Evolutionary conservation across 2,888 invertebrate species (phyloP).

Genomic region (Ectemnius continuus): DNA sequence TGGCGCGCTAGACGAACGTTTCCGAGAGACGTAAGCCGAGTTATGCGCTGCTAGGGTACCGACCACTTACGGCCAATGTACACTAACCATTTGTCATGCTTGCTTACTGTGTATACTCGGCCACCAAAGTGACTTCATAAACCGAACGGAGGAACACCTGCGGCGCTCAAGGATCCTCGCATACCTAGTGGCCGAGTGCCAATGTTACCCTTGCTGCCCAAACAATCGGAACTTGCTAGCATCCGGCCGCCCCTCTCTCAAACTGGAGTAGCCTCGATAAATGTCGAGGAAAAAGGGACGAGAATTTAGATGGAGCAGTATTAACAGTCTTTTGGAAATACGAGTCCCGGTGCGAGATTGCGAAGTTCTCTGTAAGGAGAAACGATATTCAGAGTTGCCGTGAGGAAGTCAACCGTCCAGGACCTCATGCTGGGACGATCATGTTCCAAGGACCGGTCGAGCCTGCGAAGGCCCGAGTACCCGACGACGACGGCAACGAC

Average conservation of each 20-base stretch:
- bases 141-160: constrained; percentile 57
- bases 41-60: constrained; percentile 31
- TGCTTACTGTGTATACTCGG: constrained; percentile 48
- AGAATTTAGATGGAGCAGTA: background rate
- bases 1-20: constrained; percentile 34
- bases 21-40: constrained; percentile 40
- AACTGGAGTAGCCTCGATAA: too few relatives aligned
- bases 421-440: constrained; percentile 55
- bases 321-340: background rate
- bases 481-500: constrained; percentile 24
- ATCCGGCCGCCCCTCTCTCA: too few relatives aligned
- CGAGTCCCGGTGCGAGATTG: too few relatives aligned
- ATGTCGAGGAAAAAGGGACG: background rate
- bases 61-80: constrained; percentile 47
- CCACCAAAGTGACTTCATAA: constrained; percentile 59
- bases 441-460: constrained; percentile 56
- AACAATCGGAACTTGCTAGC: constrained; percentile 48
- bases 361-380: constrained; percentile 24
- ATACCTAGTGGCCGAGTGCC: constrained; percentile 54
- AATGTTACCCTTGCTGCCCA: constrained; percentile 51
- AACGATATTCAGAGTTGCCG: constrained; percentile 47
- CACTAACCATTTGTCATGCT: constrained; percentile 62
- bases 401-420: constrained; percentile 51
- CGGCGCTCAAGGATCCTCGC: constrained; percentile 54
- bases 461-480: constrained; percentile 8